A percentile compares a stretch with the other conserved stretches of the same genome.
Evolutionary conservation across 2,113 vertebrate species (phyloP).

Genomic region (Athene noctua): DNA sequence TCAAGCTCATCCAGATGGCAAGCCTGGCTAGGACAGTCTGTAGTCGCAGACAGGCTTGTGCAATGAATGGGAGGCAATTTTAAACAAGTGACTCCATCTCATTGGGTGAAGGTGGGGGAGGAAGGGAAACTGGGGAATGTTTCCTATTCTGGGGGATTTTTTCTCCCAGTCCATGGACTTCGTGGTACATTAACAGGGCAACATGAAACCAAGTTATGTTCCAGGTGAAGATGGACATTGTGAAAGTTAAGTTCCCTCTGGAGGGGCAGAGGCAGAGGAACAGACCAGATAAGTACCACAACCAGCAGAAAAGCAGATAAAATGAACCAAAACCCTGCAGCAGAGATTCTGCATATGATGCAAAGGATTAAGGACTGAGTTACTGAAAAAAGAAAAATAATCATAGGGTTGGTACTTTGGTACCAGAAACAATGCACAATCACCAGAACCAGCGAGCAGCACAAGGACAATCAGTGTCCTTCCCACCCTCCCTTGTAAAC

Average conservation of each 20-base stretch:
- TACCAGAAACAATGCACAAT: background rate
- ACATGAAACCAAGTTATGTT: background rate
- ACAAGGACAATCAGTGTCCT: background rate
- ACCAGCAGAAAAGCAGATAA: background rate
- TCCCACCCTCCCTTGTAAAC: background rate
- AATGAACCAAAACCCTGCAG: background rate
- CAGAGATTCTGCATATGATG: background rate
- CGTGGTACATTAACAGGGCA: background rate
- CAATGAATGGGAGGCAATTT: background rate
- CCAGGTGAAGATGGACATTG: background rate
- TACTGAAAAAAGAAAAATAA: background rate
- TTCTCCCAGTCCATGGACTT: background rate
- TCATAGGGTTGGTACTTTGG: background rate
- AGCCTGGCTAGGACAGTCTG: background rate
- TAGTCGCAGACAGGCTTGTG: background rate
- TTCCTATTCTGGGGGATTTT: background rate
- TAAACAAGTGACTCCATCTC: background rate
- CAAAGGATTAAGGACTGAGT: background rate
- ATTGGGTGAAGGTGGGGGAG: background rate
- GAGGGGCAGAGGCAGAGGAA: background rate
- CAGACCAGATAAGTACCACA: background rate
- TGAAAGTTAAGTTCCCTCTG: background rate
- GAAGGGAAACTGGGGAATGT: background rate
- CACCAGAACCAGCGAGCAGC: background rate
- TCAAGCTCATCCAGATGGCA: conserved; percentile 32